Percentiles rank a stretch among this genome's conserved stretches.
Evolutionary conservation across 2,797 vertebrate species (phyloP).

Genomic region (Bryconaethiops microstoma): DNA sequence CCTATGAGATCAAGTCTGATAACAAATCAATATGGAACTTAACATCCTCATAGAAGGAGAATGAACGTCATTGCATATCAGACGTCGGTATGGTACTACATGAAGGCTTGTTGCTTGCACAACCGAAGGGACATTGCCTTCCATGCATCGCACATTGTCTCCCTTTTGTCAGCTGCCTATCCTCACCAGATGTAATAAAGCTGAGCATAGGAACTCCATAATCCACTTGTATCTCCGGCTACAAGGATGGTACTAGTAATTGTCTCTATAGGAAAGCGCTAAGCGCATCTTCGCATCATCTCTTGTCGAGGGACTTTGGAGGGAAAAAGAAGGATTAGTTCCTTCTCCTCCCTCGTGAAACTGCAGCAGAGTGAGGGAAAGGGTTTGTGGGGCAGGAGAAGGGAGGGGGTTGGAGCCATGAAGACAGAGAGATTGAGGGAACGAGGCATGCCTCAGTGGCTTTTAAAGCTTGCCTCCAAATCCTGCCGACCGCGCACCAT

Average conservation of each 20-base stretch:
- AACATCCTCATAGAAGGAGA: slow-evolving; percentile 19
- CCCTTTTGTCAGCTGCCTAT: not conserved
- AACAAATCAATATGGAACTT: slow-evolving; percentile 33
- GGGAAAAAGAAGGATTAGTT: slow-evolving; percentile 44
- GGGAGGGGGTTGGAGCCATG: slow-evolving; percentile 10
- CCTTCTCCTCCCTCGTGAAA: slow-evolving; percentile 34
- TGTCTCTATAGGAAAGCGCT: slow-evolving; percentile 43
- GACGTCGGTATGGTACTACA: slow-evolving; percentile 1
- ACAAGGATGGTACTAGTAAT: slow-evolving; percentile 34
- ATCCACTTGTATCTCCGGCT: slow-evolving; percentile 24
- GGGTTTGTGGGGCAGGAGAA: not conserved
- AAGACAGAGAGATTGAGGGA: slow-evolving; percentile 28
- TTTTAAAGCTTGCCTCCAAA: slow-evolving; percentile 59
- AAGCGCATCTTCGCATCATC: slow-evolving; percentile 48
- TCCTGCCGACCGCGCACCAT: slow-evolving; percentile 41
- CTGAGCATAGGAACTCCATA: slow-evolving; percentile 26
- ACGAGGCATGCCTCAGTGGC: slow-evolving; percentile 46
- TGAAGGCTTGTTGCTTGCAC: slow-evolving; percentile 7
- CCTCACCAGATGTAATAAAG: slow-evolving; percentile 5
- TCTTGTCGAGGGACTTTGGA: slow-evolving; percentile 25
- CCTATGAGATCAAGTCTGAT: slow-evolving; percentile 27
- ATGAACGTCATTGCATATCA: not conserved
- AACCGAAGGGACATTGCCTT: not conserved
- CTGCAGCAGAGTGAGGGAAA: not conserved
- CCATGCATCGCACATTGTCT: not conserved